phyloP scores from a whole-genome alignment of 2,888 invertebrate species.

The Polydrusus pterygomalis region DNA sequence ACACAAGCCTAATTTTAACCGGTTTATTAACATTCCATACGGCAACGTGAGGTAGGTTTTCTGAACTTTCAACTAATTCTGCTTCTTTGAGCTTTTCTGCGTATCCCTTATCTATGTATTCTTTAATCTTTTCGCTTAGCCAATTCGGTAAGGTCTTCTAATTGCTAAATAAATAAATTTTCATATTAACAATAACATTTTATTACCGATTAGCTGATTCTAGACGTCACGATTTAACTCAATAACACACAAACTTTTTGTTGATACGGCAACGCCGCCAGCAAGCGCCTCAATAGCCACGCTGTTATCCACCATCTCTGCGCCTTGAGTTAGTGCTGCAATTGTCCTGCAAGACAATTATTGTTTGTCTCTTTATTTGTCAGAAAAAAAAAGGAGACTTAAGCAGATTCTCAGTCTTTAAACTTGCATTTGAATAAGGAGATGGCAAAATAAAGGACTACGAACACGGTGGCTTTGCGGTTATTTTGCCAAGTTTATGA shows the following conservation, averaged over 20 bases:
- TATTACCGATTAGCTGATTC: no score
- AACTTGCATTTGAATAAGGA: conserved; percentile 28
- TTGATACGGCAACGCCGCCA: conserved; percentile 24
- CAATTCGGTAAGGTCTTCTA: no score
- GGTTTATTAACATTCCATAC: no score
- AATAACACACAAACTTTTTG: no score
- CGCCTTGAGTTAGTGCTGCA: conserved; percentile 40
- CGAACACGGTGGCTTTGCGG: conserved; percentile 14
- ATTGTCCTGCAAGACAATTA: conserved; percentile 38
- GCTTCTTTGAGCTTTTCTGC: no score
- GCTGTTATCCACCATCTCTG: conserved; percentile 38
- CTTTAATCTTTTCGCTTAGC: no score
- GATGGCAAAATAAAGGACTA: conserved; percentile 40
- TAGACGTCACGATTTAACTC: not conserved
- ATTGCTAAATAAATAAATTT: no score
- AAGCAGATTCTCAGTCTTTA: conserved; percentile 37
- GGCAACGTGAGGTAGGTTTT: no score
- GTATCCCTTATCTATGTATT: no score
- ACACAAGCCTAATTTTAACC: no score
- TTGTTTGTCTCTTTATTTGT: conserved; percentile 41
- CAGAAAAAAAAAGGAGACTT: conserved; percentile 27
- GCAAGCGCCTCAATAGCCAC: conserved; percentile 26
- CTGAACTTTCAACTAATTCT: no score
- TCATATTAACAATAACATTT: no score
- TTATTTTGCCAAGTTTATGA: conserved; percentile 27